Base-by-base conservation (phyloP, 2,797 vertebrate genomes). In the Apogon talboti region DNA sequence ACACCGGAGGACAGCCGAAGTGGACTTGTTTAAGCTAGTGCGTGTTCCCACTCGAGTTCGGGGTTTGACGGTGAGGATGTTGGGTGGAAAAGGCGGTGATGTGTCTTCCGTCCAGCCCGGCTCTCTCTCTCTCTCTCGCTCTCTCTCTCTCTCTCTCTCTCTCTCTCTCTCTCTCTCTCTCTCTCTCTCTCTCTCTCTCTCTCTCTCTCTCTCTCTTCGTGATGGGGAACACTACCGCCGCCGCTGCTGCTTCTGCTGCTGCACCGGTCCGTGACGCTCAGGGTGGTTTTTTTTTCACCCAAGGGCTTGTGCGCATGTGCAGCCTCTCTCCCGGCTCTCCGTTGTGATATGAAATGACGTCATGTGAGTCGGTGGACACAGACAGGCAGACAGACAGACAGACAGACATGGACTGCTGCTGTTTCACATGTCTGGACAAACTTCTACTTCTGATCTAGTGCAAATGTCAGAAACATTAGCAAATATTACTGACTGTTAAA, bases 251-350 rank as follows among this genome's bases (percentile, higher is more conserved):
- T n/a, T n/a, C 86, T 24, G 55, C 65, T 83, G 83, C 88, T 85
- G 87, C 90, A 88, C 92, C 79, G 79, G 53, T 62, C 80, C 68
- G 81, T 82, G 79, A 84, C 83, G 83, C 72, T 80, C 6, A 19
- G 46, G 46, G 28, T 71, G 68, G 3, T 33, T 33, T 33, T 5
- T 10, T 11, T 9, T 3, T 44, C 30, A n/a, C 14, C 19, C 6
- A 41, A 28, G 55, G 16, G 12, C 33, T 46, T 21, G 11, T 84
- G 87, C 92, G 93, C 94, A 89, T 90, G 93, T 89, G 92, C 86
- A 69, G 57, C 77, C 62, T 83, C 79, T 71, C 81, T 84, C 87
- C 82, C 82, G 61, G 52, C 52, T 86, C 77, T 74, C 67, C 28
- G 59, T 10, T 42, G 46, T 18, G 78, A 28, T 61, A 74, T 67